Evolutionary conservation across 2,797 vertebrate species (phyloP), one percentile per base, ranked within the genome.

Genomic region (Buceros bicornis): DNA sequence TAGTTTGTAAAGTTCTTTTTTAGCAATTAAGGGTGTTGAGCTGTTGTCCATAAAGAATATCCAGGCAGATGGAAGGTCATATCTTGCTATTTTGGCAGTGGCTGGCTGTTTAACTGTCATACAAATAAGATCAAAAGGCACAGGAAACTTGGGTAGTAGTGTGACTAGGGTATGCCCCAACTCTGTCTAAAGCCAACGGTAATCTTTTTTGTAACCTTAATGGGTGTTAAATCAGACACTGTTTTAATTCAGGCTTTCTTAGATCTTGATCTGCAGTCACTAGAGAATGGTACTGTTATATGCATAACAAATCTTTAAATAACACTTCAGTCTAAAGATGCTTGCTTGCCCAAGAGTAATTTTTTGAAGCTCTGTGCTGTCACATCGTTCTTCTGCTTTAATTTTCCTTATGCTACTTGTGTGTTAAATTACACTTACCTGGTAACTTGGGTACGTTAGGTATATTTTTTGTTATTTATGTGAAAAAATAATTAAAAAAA

Each of bases 131-230:
- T 70, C 64, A 73, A 79, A 79, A 62, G 53, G 64, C 3, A 0
- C 21, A 16, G 48, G 48, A 61, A 35, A 29, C 35, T 33, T 51
- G 56, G 0, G 0, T 22, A 7, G 40, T 28, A 19, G 8, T 28
- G 26, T 56, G 40, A 40, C 16, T 24, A 6, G 37, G 35, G 31
- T 72, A 31, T 0, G 1, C 33, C 57, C 40, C 40, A 57, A 0
- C 0, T 2, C 53, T 60, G 24, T 71, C 57, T 57, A 25, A 83
- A 88, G 17, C 47, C 35, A 57, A 2, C 29, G 37, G 43, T 54
- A 72, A 11, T 57, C 40, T 58, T 37, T 64, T 42, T 19, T 65
- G 13, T 25, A n/a, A 10, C 37, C 21, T 65, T 73, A 83, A 61
- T 69, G 72, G 29, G 18, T 47, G 16, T 50, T 77, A 77, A 82